Percentiles rank a stretch among this genome's conserved stretches.
These are phyloP conservation scores for Panurus biarmicus DNA, from an alignment of 2,113 vertebrate species.

Conservation along the genomic window DNA sequence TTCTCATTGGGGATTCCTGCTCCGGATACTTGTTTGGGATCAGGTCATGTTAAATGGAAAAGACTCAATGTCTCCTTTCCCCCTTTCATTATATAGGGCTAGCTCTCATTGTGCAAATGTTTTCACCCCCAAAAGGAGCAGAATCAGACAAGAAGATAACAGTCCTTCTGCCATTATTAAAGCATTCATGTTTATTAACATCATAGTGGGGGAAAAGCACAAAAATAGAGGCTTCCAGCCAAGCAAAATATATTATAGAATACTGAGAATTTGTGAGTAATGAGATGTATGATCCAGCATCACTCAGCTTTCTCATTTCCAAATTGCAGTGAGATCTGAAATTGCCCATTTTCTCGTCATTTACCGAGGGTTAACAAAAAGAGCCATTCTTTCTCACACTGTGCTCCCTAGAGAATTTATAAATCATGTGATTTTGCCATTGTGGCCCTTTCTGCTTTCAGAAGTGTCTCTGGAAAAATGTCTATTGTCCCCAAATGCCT, in stretches of 20 bases:
- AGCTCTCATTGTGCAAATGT: neutral
- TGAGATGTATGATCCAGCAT: neutral
- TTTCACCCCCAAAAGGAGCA: neutral
- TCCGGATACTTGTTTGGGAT: neutral
- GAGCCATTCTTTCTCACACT: neutral
- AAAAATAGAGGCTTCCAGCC: neutral
- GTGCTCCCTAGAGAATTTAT: neutral
- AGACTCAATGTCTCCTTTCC: neutral
- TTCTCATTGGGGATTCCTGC: neutral
- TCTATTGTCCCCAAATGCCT: neutral
- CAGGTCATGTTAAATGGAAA: neutral
- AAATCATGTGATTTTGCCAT: neutral
- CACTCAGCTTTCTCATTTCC: slow-evolving; percentile 32
- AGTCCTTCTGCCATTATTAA: neutral
- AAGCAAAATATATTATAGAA: neutral
- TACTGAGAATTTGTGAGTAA: neutral
- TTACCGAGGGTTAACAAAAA: neutral
- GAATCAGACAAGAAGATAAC: neutral
- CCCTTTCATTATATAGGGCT: neutral
- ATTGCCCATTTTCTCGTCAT: neutral
- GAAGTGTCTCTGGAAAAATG: slow-evolving; percentile 5
- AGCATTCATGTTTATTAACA: neutral
- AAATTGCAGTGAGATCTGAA: slow-evolving; percentile 10
- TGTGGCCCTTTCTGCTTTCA: neutral
- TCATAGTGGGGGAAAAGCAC: neutral